phyloP scores from a whole-genome alignment of 1,140 invertebrate species.

The Cherax quadricarinatus region DNA sequence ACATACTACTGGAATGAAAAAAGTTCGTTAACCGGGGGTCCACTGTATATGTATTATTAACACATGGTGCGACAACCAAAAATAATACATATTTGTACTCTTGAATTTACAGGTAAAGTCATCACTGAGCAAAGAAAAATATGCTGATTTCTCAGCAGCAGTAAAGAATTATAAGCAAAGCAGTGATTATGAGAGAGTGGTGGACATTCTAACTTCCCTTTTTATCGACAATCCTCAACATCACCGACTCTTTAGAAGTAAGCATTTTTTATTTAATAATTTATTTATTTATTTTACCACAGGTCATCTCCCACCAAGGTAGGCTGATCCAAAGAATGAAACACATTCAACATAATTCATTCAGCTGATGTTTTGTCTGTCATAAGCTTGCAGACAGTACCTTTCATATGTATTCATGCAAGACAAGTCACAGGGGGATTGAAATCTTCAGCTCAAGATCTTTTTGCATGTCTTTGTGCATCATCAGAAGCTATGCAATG shows the following conservation, averaged over 20 bases:
- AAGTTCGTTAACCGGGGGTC: no score
- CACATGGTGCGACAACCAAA: no score
- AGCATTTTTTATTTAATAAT: slow-evolving; percentile 4
- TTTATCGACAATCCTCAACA: slow-evolving; percentile 30
- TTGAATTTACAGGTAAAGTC: slow-evolving; percentile 60
- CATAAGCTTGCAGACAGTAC: neutral
- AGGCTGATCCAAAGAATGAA: no score
- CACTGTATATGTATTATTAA: neutral
- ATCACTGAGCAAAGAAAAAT: slow-evolving; percentile 31
- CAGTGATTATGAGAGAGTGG: slow-evolving; percentile 39
- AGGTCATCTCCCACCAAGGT: no score
- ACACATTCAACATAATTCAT: neutral
- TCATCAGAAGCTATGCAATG: no score
- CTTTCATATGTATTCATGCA: neutral
- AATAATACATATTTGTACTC: neutral
- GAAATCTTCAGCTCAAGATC: no score
- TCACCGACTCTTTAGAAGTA: slow-evolving; percentile 65
- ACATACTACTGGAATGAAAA: no score
- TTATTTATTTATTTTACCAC: neutral
- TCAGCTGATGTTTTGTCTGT: no score
- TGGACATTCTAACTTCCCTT: slow-evolving; percentile 23
- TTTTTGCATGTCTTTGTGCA: no score
- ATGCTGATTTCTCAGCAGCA: slow-evolving; percentile 59
- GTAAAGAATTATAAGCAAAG: slow-evolving; percentile 59
- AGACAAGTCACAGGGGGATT: no score